A percentile compares a stretch with the other conserved stretches of the same genome.
Conservation (phyloP, 2,888 invertebrate species). For the Chrysolina haemoptera region DNA sequence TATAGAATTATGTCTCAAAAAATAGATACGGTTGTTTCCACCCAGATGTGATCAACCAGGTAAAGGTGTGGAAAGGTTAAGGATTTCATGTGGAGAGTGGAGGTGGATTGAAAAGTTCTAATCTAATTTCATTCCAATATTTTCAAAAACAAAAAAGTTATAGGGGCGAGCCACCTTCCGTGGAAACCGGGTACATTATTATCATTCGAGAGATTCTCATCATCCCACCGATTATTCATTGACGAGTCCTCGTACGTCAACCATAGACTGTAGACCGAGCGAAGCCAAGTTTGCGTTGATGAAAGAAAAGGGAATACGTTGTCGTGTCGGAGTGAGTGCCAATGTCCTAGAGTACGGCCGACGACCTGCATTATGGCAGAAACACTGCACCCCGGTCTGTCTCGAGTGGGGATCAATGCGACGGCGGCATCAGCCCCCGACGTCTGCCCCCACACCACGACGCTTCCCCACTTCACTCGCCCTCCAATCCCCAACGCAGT, state of each 20-base stretch:
- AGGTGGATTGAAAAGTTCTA: too few relatives aligned
- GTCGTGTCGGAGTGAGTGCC: conserved; percentile 51
- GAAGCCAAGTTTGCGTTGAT: conserved; percentile 20
- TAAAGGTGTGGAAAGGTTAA: too few relatives aligned
- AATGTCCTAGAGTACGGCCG: conserved; percentile 65
- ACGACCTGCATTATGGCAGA: conserved; percentile 65
- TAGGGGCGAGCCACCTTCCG: too few relatives aligned
- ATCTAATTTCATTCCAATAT: too few relatives aligned
- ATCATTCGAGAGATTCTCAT: too few relatives aligned
- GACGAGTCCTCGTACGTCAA: neutral
- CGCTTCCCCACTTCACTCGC: neutral
- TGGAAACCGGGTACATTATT: too few relatives aligned
- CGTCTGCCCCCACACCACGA: conserved; percentile 72
- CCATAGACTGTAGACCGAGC: neutral
- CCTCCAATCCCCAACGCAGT: conserved; percentile 10
- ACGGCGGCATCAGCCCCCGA: conserved; percentile 71
- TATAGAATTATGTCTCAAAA: too few relatives aligned
- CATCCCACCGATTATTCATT: neutral
- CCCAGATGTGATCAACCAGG: too few relatives aligned
- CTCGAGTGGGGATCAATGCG: conserved; percentile 73
- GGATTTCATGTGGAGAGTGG: too few relatives aligned
- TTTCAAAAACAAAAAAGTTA: too few relatives aligned
- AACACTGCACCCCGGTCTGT: conserved; percentile 68
- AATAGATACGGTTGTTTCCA: too few relatives aligned
- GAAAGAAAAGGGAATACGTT: conserved; percentile 20